Evolutionary conservation across 2,888 invertebrate genomes (phyloP), one percentile per base, ranked within the genome.

Genomic region (Eulithis testata): DNA sequence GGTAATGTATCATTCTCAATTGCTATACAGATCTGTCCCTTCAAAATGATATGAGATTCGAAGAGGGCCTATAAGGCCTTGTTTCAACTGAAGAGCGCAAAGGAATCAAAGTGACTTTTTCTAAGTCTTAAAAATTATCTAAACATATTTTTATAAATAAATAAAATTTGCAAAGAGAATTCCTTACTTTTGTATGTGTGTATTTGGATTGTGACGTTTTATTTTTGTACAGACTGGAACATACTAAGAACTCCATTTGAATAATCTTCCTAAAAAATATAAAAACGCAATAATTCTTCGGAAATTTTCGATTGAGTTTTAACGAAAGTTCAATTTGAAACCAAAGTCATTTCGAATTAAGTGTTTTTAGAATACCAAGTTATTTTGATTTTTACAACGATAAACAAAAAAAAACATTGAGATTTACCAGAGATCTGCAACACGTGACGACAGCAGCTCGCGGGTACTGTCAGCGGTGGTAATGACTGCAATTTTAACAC

Each of bases 401-500:
- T 12, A 27, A 43, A 43, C 8, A 50, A 37, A 36, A 49, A 47
- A 14, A 9, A 51, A 44, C 7, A 8, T 44, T 12, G 50, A 51
- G 43, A 59, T 59, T 57, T 52, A 4, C 9, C 56, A 45, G 55
- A n/a, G 64, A 49, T 37, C 82, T 82, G 83, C 82, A 87, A 87
- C 80, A 91, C 87, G 90, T 90, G 93, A 91, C 87, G 93, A 93
- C 92, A 90, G 85, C 76, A 83, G 89, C 93, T 88, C 81, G 82
- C 69, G 90, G 92, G 85, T 75, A 79, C 70, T 81, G 82, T 81
- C 82, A 76, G 80, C 71, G 76, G 82, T 84, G 88, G 89, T 91
- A 93, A 93, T 93, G 92, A 93, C 86, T 89, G 93, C 93, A 92
- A 93, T 93, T 85, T 85, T 88, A 88, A 93, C 93, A 93, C 93